Evolutionary conservation across 2,797 vertebrate genomes (phyloP), one percentile per base, ranked within the genome.

Genomic region (Euthynnus affinis): DNA sequence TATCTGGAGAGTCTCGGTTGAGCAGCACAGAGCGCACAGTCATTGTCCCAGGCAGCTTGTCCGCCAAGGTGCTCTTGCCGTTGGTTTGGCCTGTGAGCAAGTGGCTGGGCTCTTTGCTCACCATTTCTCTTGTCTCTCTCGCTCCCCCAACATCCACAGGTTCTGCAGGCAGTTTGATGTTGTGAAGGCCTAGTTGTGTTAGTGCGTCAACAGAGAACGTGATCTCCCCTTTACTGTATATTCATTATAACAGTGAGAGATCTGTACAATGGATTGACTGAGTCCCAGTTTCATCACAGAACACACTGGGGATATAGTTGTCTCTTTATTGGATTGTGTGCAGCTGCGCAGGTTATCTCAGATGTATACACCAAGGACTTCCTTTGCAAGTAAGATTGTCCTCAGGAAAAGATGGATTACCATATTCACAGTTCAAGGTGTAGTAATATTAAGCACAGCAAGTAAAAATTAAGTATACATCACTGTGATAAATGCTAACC

Each of bases 11-110:
- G 91, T 96, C 96, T 27, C 96, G 94, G 87, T 96, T 96, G 61
- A 97, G 96, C 84, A 97, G 92, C 82, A 96, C 96, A 1, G 96
- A 96, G 73, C 96, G 96, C 75, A 97, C 96, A 4, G 96, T 96
- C 94, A 95, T 93, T 74, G 94, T 89, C 66, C 92, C 92, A 0
- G 94, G 92, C 88, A 94, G 74, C 87, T 95, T 96, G 85, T 96
- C 96, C 10, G 94, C 91, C 92, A 93, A 91, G 86, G 92, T 76
- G 93, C 93, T 94, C 64, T 93, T 94, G 86, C 90, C 71, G 80
- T 94, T 94, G 25, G 87, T 87, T 70, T 92, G 87, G 80, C 93
- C 90, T 58, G 89, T 91, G 84, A 94, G 93, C 91, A 93, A 64
- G 84, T 94, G 92, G 74, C 86, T 91, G 48, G 94, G 89, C 90